Conservation (phyloP, 2,797 vertebrate species). For the Pampus argenteus region DNA sequence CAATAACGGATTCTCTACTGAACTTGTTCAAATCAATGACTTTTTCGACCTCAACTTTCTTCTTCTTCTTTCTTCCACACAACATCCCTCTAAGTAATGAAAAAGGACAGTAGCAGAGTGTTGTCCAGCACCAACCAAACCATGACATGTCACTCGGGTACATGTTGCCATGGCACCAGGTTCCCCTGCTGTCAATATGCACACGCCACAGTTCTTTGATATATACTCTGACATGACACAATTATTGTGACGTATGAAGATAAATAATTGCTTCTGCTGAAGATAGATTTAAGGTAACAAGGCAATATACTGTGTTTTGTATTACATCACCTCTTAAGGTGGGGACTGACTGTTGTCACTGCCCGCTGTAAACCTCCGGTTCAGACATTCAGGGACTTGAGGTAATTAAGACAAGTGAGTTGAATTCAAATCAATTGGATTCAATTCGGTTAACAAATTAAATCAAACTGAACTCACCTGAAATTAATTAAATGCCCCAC, state of each 20-base stretch:
- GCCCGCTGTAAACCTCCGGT: too few species aligned
- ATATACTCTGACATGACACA: slow-evolving; percentile 27
- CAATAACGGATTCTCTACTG: neutral
- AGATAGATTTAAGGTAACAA: slow-evolving; percentile 1
- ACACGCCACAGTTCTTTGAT: slow-evolving; percentile 24
- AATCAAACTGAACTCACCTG: neutral
- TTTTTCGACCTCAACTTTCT: neutral
- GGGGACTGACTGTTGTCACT: neutral
- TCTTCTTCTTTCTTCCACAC: neutral
- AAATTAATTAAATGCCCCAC: neutral
- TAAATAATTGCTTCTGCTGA: neutral
- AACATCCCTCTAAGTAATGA: neutral
- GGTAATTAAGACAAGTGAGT: neutral
- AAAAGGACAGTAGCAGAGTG: slow-evolving; percentile 23
- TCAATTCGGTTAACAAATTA: neutral
- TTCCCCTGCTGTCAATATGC: slow-evolving; percentile 40
- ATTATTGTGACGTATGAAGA: slow-evolving; percentile 14
- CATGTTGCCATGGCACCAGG: slow-evolving; percentile 16
- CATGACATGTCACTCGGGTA: slow-evolving; percentile 27
- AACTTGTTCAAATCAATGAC: neutral
- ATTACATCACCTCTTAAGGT: slow-evolving; percentile 17
- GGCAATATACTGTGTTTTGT: neutral
- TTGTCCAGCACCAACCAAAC: slow-evolving; percentile 27
- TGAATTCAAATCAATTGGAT: neutral
- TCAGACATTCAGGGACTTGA: neutral